Evolutionary conservation across 2,113 vertebrate genomes (phyloP).

Genomic region (Hypocryptadius cinnamomeus): DNA sequence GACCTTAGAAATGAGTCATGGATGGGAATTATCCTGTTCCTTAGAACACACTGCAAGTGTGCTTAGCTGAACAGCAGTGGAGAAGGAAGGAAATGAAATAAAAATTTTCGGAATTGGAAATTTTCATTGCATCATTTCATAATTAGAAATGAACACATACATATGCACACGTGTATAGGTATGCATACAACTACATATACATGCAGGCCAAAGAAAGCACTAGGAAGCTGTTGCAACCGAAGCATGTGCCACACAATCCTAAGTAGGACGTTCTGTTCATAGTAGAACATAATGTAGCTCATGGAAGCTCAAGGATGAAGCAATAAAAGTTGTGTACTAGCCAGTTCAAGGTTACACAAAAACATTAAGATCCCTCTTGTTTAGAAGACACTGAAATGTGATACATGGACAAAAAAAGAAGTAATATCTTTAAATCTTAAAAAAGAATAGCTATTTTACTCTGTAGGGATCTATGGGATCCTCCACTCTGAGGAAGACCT

Average conservation of each 20-base stretch:
- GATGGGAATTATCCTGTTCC: background rate
- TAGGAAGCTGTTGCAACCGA: background rate
- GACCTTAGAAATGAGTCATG: background rate
- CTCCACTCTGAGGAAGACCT: conserved; percentile 6
- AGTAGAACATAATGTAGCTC: background rate
- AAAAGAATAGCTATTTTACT: conserved; percentile 24
- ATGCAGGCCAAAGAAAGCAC: background rate
- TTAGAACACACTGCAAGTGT: background rate
- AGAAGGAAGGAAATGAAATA: background rate
- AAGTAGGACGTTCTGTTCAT: background rate
- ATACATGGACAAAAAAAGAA: conserved; percentile 39
- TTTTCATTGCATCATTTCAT: background rate
- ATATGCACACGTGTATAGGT: background rate
- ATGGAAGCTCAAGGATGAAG: conserved; percentile 59
- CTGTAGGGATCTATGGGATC: background rate
- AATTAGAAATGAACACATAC: background rate
- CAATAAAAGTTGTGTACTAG: conserved; percentile 30
- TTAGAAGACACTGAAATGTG: conserved; percentile 51
- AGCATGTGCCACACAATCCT: background rate
- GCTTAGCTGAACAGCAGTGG: background rate
- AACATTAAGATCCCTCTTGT: background rate
- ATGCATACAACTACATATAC: background rate
- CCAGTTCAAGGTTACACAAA: conserved; percentile 55
- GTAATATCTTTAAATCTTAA: conserved; percentile 15
- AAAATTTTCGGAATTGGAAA: background rate